Base-by-base conservation (phyloP, 2,888 invertebrate species). In the Hanleya hanleyi region DNA sequence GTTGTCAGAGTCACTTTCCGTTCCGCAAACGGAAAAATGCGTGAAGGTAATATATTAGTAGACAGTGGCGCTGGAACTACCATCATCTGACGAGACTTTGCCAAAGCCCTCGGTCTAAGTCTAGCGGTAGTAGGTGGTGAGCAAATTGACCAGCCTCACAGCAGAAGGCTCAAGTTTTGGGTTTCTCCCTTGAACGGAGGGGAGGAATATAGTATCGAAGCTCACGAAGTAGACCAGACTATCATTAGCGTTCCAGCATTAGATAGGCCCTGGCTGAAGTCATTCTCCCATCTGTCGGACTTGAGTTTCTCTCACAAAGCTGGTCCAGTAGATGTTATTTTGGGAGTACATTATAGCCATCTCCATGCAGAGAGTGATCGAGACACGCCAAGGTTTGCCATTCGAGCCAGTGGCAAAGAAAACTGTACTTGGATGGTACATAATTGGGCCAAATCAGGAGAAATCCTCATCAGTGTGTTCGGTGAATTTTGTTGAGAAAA, bases 331-430 rank as follows among this genome's bases (percentile, higher is more conserved):
- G 72, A 61, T 26, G 35, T 68, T 4, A 72, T 72, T 18, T 33
- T 68, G 7, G 72, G 68, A 2, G 72, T 72, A 12, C 72, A 68
- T 7, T 73, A 73, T 36, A 69, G 65, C n/a, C 73, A 73, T 50
- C 57, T 73, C 6, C 69, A 73, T 49, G 64, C 35, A 18, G 73
- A 69, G 29, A 5, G 22, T 7, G 73, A 69, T 47, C 33, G 29
- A n/a, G n/a, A n/a, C n/a, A 2, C 35, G 69, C 5, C 18, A 61
- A 41, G 73, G 73, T 4, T 32, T 50, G 29, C 69, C 49, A 22
- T 73, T 38, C 22, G 65, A 73, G 35, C 73, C 69, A 4, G 65
- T 69, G 0, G 73, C 51, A 4, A 73, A 65, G 64, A 15, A 36
- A 5, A 71, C 71, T n/a, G 33, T n/a, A 18, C 47, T 71, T 26